Base-by-base conservation (phyloP, 2,888 invertebrate species). In the Xestia xanthographa region DNA sequence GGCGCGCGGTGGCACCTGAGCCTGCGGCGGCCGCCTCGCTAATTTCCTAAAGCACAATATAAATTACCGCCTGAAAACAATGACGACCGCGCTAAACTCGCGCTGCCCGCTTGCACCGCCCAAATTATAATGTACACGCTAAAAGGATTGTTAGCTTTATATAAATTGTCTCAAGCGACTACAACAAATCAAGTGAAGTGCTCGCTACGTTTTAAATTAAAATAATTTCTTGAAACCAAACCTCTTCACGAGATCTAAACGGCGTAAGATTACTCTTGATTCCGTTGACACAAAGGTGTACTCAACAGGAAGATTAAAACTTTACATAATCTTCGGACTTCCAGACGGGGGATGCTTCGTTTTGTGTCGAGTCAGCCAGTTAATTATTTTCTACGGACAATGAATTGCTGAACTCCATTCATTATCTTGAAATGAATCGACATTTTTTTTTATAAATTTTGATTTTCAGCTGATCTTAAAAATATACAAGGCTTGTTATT, bases 341-440 rank as follows among this genome's bases (percentile, higher is more conserved):
- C 85, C 89, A 90, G 86, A 84, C 87, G 87, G 84, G 84, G 86
- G 85, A 87, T 90, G 84, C 88, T 91, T 89, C 86, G 83, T 91
- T 92, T 94, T 94, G 84, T 93, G 95, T 93, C 90, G 94, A 95
- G 95, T 96, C 96, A 96, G 94, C 89, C 91, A 91, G 95, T 95
- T 95, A 95, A 95, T 96, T 95, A 95, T 94, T 94, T 93, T 92
- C 91, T 89, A 90, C 92, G 92, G 93, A 94, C 93, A 94, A 94
- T 95, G 95, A 95, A 91, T 94, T 92, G 93, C 92, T 88, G 89
- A 94, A 93, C 91, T 92, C 88, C 88, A 90, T 91, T 92, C 92
- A 92, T 93, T 93, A 92, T 92, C 90, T 89, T 85, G 86, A 91
- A 93, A 91, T 92, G 92, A 93, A 90, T 91, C 89, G 88, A 88